Evolutionary conservation across 2,113 vertebrate species (phyloP).

Genomic region (Pluvialis apricaria): DNA sequence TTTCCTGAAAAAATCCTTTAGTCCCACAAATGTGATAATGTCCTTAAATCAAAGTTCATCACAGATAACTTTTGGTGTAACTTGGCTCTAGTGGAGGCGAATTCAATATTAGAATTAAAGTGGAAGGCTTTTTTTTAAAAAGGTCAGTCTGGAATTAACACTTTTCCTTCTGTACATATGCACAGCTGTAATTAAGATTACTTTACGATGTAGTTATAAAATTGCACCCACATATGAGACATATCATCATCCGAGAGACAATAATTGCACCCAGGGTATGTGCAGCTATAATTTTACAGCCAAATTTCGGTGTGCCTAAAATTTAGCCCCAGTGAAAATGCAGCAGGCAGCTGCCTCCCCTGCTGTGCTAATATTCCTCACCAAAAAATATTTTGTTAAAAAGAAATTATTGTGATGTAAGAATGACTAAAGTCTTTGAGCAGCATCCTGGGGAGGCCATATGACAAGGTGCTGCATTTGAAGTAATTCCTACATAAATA

Average conservation of each 20-base stretch:
- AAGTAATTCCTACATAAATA: slow-evolving; percentile 27
- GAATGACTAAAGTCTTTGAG: not conserved
- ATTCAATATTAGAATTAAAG: not conserved
- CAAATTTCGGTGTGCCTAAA: not conserved
- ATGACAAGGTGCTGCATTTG: not conserved
- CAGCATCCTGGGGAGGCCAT: slow-evolving; percentile 8
- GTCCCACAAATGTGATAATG: not conserved
- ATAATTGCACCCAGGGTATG: not conserved
- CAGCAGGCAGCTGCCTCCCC: not conserved
- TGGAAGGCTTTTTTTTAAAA: not conserved
- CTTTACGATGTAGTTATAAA: not conserved
- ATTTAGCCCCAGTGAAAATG: not conserved
- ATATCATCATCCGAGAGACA: not conserved
- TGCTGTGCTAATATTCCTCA: not conserved
- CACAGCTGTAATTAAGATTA: not conserved
- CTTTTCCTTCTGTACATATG: not conserved
- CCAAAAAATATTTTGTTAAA: slow-evolving; percentile 18
- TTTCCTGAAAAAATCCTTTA: not conserved
- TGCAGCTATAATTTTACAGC: not conserved
- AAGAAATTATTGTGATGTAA: not conserved
- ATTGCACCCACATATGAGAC: not conserved
- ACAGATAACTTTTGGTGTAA: not conserved
- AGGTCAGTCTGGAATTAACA: not conserved
- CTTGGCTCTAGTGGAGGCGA: not conserved
- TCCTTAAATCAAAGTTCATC: not conserved